Conservation (phyloP, 1,140 invertebrate species). For the Trichonephila clavipes region DNA sequence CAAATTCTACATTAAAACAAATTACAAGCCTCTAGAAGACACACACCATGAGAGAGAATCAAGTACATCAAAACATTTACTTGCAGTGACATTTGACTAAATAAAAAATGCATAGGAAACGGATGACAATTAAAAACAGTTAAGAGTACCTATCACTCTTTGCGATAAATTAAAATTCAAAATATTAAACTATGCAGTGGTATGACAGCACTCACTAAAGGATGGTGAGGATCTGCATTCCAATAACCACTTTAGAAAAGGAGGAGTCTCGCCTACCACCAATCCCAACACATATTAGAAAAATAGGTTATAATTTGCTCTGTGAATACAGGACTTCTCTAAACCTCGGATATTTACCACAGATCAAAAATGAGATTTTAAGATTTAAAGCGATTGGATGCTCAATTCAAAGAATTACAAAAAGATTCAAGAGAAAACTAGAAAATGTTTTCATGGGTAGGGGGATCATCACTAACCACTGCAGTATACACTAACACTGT, state of each 20-base stretch:
- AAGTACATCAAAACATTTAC: constrained; percentile 45
- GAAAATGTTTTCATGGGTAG: neutral
- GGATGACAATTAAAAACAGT: constrained; percentile 18
- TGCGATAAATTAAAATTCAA: constrained; percentile 10
- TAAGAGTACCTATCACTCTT: constrained; percentile 17
- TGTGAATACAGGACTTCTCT: neutral
- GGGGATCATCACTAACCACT: constrained; percentile 46
- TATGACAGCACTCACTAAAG: constrained; percentile 27
- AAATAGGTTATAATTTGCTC: constrained; percentile 43
- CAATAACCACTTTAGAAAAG: neutral
- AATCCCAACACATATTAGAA: constrained; percentile 36
- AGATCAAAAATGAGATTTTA: constrained; percentile 3
- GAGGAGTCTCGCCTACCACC: neutral
- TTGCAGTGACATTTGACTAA: constrained; percentile 25
- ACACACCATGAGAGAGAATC: constrained; percentile 30
- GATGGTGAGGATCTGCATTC: constrained; percentile 23
- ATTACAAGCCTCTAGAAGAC: constrained; percentile 37
- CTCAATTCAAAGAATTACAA: constrained; percentile 10
- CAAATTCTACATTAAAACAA: constrained; percentile 30
- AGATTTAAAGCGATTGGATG: neutral
- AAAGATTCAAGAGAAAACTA: neutral
- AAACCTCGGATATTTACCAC: constrained; percentile 4
- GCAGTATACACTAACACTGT: constrained; percentile 55
- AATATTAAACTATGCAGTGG: constrained; percentile 51
- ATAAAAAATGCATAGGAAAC: constrained; percentile 29